Evolutionary conservation across 2,797 vertebrate genomes (phyloP).

Genomic region (Gymnocypris eckloni): DNA sequence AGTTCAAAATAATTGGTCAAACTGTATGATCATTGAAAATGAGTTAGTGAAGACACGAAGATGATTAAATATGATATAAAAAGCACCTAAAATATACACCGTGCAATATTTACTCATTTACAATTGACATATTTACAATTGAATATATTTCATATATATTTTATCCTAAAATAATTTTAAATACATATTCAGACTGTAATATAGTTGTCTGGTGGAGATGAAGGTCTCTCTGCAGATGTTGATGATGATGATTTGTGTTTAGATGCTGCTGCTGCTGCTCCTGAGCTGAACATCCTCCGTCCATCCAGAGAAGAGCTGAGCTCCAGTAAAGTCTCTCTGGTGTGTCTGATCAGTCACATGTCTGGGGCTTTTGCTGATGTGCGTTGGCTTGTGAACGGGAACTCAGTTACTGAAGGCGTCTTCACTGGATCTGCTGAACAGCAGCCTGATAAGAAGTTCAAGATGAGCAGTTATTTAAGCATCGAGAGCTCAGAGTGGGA

Average conservation of each 20-base stretch:
- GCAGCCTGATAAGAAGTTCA: conserved; percentile 48
- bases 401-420: conserved; percentile 38
- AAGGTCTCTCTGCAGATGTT: background rate
- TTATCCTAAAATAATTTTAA: background rate
- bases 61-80: too few species aligned
- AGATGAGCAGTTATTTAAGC: conserved; percentile 52
- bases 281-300: conserved; percentile 70
- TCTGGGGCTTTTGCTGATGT: conserved; percentile 37
- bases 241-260: background rate
- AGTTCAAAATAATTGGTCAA: too few species aligned
- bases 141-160: background rate
- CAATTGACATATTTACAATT: too few species aligned
- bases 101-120: too few species aligned
- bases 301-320: conserved; percentile 68
- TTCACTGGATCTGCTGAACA: conserved; percentile 40
- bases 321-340: conserved; percentile 61
- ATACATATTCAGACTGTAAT: background rate
- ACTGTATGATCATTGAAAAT: too few species aligned
- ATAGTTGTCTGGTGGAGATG: background rate
- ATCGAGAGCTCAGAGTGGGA: conserved; percentile 47
- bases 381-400: conserved; percentile 45
- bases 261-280: conserved; percentile 43
- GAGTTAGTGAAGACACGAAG: too few species aligned
- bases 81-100: too few species aligned
- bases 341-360: conserved; percentile 50